Evolutionary conservation across 2,113 vertebrate genomes (phyloP).

Genomic region (Pyxicephalus adspersus): DNA sequence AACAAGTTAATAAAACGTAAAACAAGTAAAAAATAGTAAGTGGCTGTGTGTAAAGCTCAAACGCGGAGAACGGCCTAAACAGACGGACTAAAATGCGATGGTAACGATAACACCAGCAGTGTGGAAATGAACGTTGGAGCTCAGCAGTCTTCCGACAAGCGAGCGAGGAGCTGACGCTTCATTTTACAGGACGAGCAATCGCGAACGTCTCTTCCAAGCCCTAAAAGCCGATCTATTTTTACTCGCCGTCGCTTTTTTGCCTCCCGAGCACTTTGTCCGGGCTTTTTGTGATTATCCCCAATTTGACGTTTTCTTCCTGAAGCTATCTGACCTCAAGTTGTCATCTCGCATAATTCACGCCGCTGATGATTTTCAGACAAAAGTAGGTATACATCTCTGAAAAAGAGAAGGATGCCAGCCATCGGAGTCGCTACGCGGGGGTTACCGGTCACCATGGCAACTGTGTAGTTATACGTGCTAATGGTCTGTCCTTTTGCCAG

Average conservation of each 20-base stretch:
- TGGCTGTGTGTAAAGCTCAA: too few species aligned
- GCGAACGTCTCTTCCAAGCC: not conserved
- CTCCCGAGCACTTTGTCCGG: not conserved
- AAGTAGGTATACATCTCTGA: slow-evolving; percentile 64
- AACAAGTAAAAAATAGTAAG: too few species aligned
- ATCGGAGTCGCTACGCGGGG: slow-evolving; percentile 80
- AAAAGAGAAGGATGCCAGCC: slow-evolving; percentile 70
- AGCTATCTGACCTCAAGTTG: slow-evolving; percentile 66
- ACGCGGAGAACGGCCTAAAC: too few species aligned
- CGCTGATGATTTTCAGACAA: slow-evolving; percentile 68
- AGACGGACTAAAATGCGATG: too few species aligned
- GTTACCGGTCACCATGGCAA: slow-evolving; percentile 85
- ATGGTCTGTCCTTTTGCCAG: slow-evolving; percentile 85
- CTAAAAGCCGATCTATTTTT: not conserved
- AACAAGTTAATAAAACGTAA: too few species aligned
- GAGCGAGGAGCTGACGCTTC: not conserved
- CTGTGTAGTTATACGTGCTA: slow-evolving; percentile 82
- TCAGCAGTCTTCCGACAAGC: too few species aligned
- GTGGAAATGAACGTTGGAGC: not conserved
- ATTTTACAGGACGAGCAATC: not conserved
- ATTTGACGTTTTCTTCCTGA: slow-evolving; percentile 64
- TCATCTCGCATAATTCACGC: slow-evolving; percentile 70
- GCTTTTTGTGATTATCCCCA: slow-evolving; percentile 49
- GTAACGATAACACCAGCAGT: too few species aligned
- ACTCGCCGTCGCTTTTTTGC: not conserved